Evolutionary conservation across 1,140 invertebrate species (phyloP).

Genomic region (Ips nitidus): DNA sequence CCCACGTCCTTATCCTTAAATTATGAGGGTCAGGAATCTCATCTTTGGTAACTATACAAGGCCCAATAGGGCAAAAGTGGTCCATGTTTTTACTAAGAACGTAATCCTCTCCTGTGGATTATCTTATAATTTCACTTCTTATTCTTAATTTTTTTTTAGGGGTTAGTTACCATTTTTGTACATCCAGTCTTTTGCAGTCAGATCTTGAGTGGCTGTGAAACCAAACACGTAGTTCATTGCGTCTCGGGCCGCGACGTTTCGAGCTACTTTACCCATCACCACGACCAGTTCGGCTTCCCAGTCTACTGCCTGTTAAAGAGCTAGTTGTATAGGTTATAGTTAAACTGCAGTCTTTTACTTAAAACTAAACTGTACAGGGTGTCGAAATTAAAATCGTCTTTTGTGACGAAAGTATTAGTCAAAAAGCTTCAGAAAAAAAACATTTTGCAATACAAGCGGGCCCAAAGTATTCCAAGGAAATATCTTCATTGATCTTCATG

Average conservation of each 20-base stretch:
- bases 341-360: background rate
- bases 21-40: slow-evolving; percentile 62
- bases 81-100: slow-evolving; percentile 68
- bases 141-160: too few relatives aligned
- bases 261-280: slow-evolving; percentile 66
- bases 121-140: too few relatives aligned
- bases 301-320: slow-evolving; percentile 54
- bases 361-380: too few relatives aligned
- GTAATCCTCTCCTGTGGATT: slow-evolving; percentile 26
- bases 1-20: slow-evolving; percentile 59
- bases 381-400: too few relatives aligned
- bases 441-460: too few relatives aligned
- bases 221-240: slow-evolving; percentile 68
- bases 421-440: too few relatives aligned
- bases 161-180: slow-evolving; percentile 57
- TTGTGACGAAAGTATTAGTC: too few relatives aligned
- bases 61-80: slow-evolving; percentile 64
- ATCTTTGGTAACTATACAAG: slow-evolving; percentile 65
- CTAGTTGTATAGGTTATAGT: background rate
- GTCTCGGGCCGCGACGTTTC: slow-evolving; percentile 58
- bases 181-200: slow-evolving; percentile 66
- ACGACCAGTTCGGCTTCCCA: slow-evolving; percentile 72
- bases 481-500: too few relatives aligned
- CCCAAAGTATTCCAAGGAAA: too few relatives aligned
- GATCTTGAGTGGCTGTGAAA: slow-evolving; percentile 69